phyloP scores from a whole-genome alignment of 2,888 invertebrate genomes.

The Ernsta delagoae region DNA sequence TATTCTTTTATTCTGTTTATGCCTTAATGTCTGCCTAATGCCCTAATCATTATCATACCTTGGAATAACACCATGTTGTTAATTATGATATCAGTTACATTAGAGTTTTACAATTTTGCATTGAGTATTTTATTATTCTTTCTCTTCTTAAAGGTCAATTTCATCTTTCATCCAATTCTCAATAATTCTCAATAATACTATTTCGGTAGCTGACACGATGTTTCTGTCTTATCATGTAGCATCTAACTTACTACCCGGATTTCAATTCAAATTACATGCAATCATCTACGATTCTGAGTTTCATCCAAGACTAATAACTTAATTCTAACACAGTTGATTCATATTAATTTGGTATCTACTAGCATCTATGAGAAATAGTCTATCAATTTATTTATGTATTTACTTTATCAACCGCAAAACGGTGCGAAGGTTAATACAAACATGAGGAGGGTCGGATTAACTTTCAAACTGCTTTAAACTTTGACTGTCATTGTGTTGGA shows the following conservation, averaged over 20 bases:
- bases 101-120: too few relatives aligned
- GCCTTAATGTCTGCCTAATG: too few relatives aligned
- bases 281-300: not conserved
- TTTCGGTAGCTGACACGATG: not conserved
- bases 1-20: too few relatives aligned
- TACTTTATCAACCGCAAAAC: not conserved
- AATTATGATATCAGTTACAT: too few relatives aligned
- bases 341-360: too few relatives aligned
- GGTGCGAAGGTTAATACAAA: constrained; percentile 14
- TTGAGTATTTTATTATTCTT: too few relatives aligned
- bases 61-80: too few relatives aligned
- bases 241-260: not conserved
- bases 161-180: not conserved
- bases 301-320: not conserved
- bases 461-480: constrained; percentile 22
- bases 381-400: constrained; percentile 21
- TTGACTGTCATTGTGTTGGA: constrained; percentile 14
- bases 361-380: constrained; percentile 4
- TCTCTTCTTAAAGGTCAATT: too few relatives aligned
- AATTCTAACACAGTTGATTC: too few relatives aligned
- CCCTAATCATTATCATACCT: too few relatives aligned
- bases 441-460: constrained; percentile 14
- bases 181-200: not conserved
- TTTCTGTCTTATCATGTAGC: not conserved
- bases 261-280: not conserved